Evolutionary conservation across 1,140 invertebrate species (phyloP), one percentile per base, ranked within the genome.

Genomic region (Ceratosolen fusciceps): DNA sequence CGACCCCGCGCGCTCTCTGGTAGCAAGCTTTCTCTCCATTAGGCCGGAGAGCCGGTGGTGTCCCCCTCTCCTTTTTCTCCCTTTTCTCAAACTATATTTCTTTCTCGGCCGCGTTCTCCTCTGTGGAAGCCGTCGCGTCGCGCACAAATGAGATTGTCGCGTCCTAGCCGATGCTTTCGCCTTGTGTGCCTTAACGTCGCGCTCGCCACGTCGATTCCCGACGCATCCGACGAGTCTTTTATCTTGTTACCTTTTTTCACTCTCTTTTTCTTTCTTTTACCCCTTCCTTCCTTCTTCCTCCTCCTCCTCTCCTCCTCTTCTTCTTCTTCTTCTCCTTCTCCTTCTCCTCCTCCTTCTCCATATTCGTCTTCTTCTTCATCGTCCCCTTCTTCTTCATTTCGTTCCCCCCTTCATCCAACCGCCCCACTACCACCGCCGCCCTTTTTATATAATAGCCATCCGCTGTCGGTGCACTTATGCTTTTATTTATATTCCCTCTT

Each of bases 91-190:
- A 65, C 24, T 37, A 43, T 81, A 80, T 80, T 80, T 72, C 58
- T 82, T 73, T 79, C 7, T 29, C 26, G 56, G 78, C 73, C 58
- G 77, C 39, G 19, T 80, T 82, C 84, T 80, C 78, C 84, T 80
- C 78, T 77, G 81, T 86, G 81, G 84, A 85, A 87, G 84, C 84
- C 83, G 9, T 34, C 58, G 60, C 39, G 84, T 87, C 83, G 87
- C 72, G 87, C 87, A 90, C 88, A 90, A 89, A 90, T 90, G 87
- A 90, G 88, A 84, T 89, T 89, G 86, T 90, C 88, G 88, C 87
- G 85, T 74, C 72, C 52, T 39, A 72, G 47, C n/a, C 47, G n/a
- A n/a, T n/a, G 39, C 47, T 49, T 72, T 43, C 4, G n/a, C 21
- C 47, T 65, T 65, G 31, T 65, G 31, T n/a, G 31, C 21, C 29